Evolutionary conservation across 1,140 invertebrate species (phyloP), one percentile per base, ranked within the genome.

Genomic region (Chionoecetes opilio): DNA sequence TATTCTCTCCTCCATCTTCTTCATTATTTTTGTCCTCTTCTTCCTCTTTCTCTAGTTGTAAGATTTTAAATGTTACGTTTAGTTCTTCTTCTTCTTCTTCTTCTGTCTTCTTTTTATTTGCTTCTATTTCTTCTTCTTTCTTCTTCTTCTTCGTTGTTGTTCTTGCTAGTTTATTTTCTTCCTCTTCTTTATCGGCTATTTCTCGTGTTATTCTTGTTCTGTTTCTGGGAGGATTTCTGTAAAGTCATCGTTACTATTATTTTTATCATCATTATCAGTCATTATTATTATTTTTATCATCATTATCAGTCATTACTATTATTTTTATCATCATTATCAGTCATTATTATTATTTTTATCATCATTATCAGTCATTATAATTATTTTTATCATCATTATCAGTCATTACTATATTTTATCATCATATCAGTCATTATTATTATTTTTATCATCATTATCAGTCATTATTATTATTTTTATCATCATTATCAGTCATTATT

Each of bases 151-250:
- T 46, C 41, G 14, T 46, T 46, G 5, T 46, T 14, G 41, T 46
- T 46, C 14, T 46, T 46, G 14, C 41, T 46, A 8, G 5, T 46
- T 46, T 14, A 8, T 46, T 14, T 46, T 14, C 85, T 87, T 29
- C n/a, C n/a, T 85, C 82, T 34, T 17, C 37, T 38, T 87, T 87
- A 37, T 37, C n/a, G 34, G 6, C 32, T 85, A n/a, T 85, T 26
- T 37, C 37, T 87, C 29, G n/a, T 88, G 26, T 35, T 46, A 8
- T 17, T 35, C 86, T 88, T 29, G 5, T 35, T 88, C 32, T 35
- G 35, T 35, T 26, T 29, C 87, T 89, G 3, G 87, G 87, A 14
- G 87, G 87, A 35, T 89, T 89, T 9, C 87, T 89, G 87, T 21
- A 38, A 89, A 38, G 35, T 37, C 41, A 21, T 29, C 35, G 21